Base-by-base conservation (phyloP, 2,113 vertebrate species). In the Megaceryle maxima region DNA sequence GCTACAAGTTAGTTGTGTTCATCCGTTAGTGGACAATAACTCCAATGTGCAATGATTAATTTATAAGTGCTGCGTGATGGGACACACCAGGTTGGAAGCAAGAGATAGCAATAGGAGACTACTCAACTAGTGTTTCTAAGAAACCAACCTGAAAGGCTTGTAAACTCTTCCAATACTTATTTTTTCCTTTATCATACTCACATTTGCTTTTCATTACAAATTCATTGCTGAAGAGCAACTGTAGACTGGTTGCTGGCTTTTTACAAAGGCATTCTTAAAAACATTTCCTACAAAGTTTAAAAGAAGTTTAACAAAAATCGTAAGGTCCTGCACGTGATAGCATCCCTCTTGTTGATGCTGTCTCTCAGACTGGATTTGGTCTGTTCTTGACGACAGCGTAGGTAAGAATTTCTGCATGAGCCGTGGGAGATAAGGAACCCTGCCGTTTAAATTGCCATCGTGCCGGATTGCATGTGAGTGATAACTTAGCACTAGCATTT, bases 351-450 rank as follows among this genome's bases (percentile, higher is more conserved):
- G 0, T 9, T 25, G 64, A 29, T 10, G 66, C 57, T 25, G 87
- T 13, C 35, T 70, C 77, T 80, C 62, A 28, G 44, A 9, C 10
- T 43, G 72, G 60, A 44, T 86, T 88, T 3, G 24, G 75, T 35
- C 68, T 79, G 25, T 33, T 93, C 64, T 33, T 22, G 48, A n/a
- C 0, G 2, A 48, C 13, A 13, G 46, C 5, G 2, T 3, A 10
- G 10, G 74, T 80, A 94, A 7, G 37, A 51, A 78, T 82, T 97
- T 59, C 87, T 86, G 79, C 76, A 48, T 51, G 79, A 96, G 96
- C 76, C 46, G 19, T 24, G 50, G 81, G 66, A 97, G 94, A 97
- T 97, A 97, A 97, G 93, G 70, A 92, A 83, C 78, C 96, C 96
- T 5, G 20, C 4, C 31, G 94, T 9, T 90, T 33, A 72, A 91